Evolutionary conservation across 2,888 invertebrate genomes (phyloP), one percentile per base, ranked within the genome.

Genomic region (Biston stratarius): DNA sequence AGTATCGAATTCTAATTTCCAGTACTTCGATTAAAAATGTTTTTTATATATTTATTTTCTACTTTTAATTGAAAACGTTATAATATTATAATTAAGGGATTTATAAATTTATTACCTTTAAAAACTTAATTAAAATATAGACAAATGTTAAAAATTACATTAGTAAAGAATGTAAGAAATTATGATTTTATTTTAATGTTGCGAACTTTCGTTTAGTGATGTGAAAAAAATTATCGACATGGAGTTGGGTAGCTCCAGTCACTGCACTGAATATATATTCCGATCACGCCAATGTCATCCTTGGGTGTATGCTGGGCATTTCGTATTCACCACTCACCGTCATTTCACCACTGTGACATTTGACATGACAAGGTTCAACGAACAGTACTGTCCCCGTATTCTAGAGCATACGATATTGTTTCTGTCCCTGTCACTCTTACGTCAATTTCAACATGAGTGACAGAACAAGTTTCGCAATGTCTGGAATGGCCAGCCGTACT

Each of bases 221-320:
- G 62, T 56, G 55, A 62, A 48, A 57, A 63, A 9, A 24, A 24
- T 7, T 34, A 48, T 53, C 36, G 45, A 55, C 14, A n/a, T 51
- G 0, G 48, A 24, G 45, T 45, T 48, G 15, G 40, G 24, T 38
- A 38, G n/a, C 24, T 60, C 51, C 38, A 58, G 61, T 53, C 66
- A 60, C 11, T 60, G 47, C 53, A 59, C 34, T 38, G 48, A 48
- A 55, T 60, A 44, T n/a, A 44, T 69, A 88, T 86, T 84, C 89
- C 52, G 77, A 81, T 84, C 90, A 89, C 87, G 88, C 80, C 87
- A 87, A 85, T 87, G 86, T 83, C 89, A 84, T 77, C 80, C 80
- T 83, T 80, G 78, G 70, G 67, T 73, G 74, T 71, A 74, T 70
- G 71, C 75, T 49, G 52, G 63, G 67, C 80, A 82, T 83, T 86